Evolutionary conservation across 2,888 invertebrate genomes (phyloP).

Genomic region (Diloba caeruleocephala): DNA sequence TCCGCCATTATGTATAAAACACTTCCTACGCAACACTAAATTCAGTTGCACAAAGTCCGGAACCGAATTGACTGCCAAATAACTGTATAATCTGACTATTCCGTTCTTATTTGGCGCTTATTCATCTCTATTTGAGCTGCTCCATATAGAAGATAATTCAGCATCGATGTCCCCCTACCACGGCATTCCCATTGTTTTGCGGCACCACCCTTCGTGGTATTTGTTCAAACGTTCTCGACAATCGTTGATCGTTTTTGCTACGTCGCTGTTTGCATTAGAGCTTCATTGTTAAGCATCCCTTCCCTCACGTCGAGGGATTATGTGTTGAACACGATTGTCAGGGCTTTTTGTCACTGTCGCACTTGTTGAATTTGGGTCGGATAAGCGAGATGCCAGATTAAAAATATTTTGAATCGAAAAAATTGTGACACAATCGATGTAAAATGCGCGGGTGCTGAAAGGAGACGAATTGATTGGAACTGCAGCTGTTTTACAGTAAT

Average conservation of each 20-base stretch:
- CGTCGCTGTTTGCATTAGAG: conserved; percentile 72
- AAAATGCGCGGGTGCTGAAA: conserved; percentile 39
- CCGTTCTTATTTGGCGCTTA: conserved; percentile 36
- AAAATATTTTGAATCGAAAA: conserved; percentile 51
- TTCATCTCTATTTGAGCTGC: conserved; percentile 48
- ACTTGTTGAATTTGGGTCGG: conserved; percentile 60
- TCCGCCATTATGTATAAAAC: conserved; percentile 16
- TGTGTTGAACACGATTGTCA: conserved; percentile 59
- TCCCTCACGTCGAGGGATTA: conserved; percentile 45
- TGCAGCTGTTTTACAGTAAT: conserved; percentile 34
- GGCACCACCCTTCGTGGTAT: conserved; percentile 55
- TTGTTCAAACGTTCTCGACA: conserved; percentile 68
- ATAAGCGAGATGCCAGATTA: conserved; percentile 38
- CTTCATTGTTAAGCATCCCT: conserved; percentile 59
- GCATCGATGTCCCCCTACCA: conserved; percentile 34
- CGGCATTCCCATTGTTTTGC: conserved; percentile 52
- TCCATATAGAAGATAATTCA: conserved; percentile 53
- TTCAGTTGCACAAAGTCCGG: conserved; percentile 32
- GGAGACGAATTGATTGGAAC: conserved; percentile 47
- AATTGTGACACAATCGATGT: conserved; percentile 45
- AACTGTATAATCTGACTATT: conserved; percentile 34
- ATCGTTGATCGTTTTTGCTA: conserved; percentile 70
- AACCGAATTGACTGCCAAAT: conserved; percentile 31
- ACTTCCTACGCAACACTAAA: conserved; percentile 20
- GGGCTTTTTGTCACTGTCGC: conserved; percentile 57